phyloP scores from a whole-genome alignment of 1,140 invertebrate genomes.

The Temnothorax nylanderi region DNA sequence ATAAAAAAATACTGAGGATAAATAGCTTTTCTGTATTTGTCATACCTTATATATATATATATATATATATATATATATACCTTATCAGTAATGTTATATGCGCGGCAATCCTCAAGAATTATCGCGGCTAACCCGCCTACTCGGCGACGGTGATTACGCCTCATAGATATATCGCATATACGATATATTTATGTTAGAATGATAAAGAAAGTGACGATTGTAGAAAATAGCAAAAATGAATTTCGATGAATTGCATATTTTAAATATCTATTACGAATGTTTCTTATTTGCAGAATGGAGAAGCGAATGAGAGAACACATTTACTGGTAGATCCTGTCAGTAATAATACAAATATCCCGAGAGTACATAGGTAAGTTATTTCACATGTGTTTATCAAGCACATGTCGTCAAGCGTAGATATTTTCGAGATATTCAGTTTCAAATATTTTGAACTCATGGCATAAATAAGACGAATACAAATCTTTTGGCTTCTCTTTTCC shows the following conservation, averaged over 20 bases:
- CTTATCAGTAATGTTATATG: slow-evolving; percentile 54
- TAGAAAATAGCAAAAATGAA: neutral
- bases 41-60: no score
- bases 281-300: slow-evolving; percentile 85
- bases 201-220: neutral
- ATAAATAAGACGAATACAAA: slow-evolving; percentile 13
- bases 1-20: slow-evolving; percentile 61
- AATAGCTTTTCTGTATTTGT: slow-evolving; percentile 29
- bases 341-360: slow-evolving; percentile 88
- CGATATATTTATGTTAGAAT: no score
- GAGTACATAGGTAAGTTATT: slow-evolving; percentile 86
- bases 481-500: slow-evolving; percentile 68
- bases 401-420: neutral
- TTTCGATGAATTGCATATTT: neutral
- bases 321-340: slow-evolving; percentile 90
- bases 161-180: neutral
- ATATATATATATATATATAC: no score
- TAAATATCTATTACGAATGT: neutral
- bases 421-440: neutral
- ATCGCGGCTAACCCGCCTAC: slow-evolving; percentile 27
- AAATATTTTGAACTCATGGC: neutral
- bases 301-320: slow-evolving; percentile 89
- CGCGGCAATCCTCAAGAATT: neutral
- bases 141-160: neutral
- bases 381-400: slow-evolving; percentile 18